phyloP scores from a whole-genome alignment of 1,140 invertebrate species.

The Drosophila bocqueti region DNA sequence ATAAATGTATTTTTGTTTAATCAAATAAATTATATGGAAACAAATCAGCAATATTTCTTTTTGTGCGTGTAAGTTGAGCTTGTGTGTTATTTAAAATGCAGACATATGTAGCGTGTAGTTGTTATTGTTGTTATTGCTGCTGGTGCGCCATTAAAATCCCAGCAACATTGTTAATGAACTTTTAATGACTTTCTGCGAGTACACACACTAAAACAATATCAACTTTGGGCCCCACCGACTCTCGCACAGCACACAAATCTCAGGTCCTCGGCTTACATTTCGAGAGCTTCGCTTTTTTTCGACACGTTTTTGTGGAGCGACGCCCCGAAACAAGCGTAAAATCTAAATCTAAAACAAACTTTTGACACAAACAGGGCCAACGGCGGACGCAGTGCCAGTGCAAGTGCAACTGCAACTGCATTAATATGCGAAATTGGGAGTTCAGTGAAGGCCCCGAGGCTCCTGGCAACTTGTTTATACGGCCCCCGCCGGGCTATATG shows the following conservation, averaged over 20 bases:
- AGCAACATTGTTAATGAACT: conserved; percentile 84
- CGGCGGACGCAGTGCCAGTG: conserved; percentile 26
- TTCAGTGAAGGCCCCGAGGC: conserved; percentile 29
- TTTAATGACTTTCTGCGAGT: conserved; percentile 81
- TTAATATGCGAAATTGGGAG: conserved; percentile 57
- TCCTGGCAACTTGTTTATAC: conserved; percentile 62
- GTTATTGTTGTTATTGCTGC: conserved; percentile 41
- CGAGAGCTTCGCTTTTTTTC: conserved; percentile 4
- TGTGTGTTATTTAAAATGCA: conserved; percentile 75
- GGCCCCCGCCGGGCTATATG: conserved; percentile 36
- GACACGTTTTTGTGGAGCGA: conserved; percentile 52
- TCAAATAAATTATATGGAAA: neutral
- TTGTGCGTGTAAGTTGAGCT: conserved; percentile 14
- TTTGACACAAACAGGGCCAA: conserved; percentile 20
- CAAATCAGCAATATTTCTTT: neutral
- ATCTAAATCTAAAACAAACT: conserved; percentile 60
- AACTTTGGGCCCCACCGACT: conserved; percentile 24
- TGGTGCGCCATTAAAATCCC: conserved; percentile 67
- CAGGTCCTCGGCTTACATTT: conserved; percentile 46
- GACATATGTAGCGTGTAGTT: conserved; percentile 64
- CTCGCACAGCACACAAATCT: conserved; percentile 42
- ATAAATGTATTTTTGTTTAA: neutral
- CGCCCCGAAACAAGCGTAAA: conserved; percentile 68
- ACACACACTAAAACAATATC: conserved; percentile 42
- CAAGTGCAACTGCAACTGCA: conserved; percentile 41